phyloP scores from a whole-genome alignment of 2,113 vertebrate genomes.

The Neotoma lepida region DNA sequence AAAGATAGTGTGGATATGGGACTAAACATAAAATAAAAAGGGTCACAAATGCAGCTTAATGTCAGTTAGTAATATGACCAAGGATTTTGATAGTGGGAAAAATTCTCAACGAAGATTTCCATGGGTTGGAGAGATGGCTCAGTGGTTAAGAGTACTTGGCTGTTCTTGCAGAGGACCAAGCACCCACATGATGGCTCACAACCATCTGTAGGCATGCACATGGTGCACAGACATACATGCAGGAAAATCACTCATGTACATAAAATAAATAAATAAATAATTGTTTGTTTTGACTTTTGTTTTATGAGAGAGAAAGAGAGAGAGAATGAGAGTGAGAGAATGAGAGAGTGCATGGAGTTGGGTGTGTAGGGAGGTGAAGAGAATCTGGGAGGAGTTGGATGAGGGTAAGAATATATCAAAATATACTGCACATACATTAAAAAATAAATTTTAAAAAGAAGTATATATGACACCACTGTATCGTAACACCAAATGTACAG shows the following conservation, averaged over 20 bases:
- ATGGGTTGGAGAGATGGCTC: background rate
- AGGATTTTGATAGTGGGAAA: background rate
- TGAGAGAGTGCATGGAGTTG: background rate
- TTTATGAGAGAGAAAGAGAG: background rate
- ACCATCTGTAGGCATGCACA: background rate
- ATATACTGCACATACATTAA: background rate
- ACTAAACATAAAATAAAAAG: conserved; percentile 25
- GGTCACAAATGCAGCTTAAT: conserved; percentile 24
- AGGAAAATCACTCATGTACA: background rate
- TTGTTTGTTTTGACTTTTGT: background rate
- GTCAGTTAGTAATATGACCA: conserved; percentile 37
- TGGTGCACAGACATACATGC: background rate
- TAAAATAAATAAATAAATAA: background rate
- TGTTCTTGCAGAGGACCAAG: background rate
- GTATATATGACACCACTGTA: background rate
- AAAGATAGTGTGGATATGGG: background rate
- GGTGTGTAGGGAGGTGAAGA: background rate
- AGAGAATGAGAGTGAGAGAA: background rate
- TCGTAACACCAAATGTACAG: background rate
- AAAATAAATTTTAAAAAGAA: background rate
- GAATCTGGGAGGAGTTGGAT: background rate
- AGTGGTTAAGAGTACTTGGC: background rate
- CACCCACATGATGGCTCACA: background rate
- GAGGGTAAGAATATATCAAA: background rate
- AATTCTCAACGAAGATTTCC: background rate